Base-by-base conservation (phyloP, 1,140 invertebrate species). In the Drosophila hydei region DNA sequence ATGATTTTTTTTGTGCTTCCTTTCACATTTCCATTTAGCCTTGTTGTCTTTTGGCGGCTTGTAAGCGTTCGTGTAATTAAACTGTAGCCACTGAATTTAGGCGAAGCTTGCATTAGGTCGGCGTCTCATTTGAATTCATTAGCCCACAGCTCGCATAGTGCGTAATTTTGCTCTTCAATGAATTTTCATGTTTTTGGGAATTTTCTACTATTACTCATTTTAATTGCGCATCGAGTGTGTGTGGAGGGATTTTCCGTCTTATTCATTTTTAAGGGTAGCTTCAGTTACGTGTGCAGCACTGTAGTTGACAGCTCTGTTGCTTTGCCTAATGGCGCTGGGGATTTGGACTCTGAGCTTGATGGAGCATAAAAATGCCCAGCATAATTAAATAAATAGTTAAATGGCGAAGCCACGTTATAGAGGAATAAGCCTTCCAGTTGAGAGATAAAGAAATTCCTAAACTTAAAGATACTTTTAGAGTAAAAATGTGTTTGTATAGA, bases 41-140 rank as follows among this genome's bases (percentile, higher is more conserved):
- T 58, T 52, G 72, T 75, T 75, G 55, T 52, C 67, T 71, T 62
- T 61, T 67, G 79, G 72, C 38, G 74, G 70, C 61, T 42, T 63
- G 64, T 85, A 85, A 85, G 81, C 79, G 80, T 74, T 85, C 73
- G 52, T 78, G 81, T 80, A 85, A 85, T 87, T 85, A 85, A 85
- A 80, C 68, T 72, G 51, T 65, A 68, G 64, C 69, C 61, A 72
- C 63, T 70, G 43, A 72, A 73, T 70, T 47, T 58, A 61, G 54
- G 72, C 38, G 23, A 70, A 70, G 60, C 50, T 70, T 63, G 56
- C 30, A 23, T 33, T 48, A 75, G 75, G 58, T 76, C 69, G 67
- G 62, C 56, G 65, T 58, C 79, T 75, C 72, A 84, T 85, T 85
- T 79, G 69, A 85, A 85, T 80, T 84, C 73, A 85, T 84, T 80